A percentile compares a stretch with the other conserved stretches of the same genome.
Evolutionary conservation across 2,888 invertebrate genomes (phyloP).

Genomic region (Malthinus seriepunctatus): DNA sequence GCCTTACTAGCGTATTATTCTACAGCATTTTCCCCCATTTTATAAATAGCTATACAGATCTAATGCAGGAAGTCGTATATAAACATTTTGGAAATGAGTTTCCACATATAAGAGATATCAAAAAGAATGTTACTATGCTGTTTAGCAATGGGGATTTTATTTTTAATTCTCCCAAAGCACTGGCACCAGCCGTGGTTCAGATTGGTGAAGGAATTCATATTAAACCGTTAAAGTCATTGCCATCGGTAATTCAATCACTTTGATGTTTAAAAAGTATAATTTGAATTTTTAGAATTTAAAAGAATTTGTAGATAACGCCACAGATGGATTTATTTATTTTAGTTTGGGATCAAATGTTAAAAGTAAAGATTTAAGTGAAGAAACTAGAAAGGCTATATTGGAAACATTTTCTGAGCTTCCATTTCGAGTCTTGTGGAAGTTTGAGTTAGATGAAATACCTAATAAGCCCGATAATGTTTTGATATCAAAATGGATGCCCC

Average conservation of each 20-base stretch:
- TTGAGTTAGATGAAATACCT: slow-evolving; percentile 37
- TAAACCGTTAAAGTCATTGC: slow-evolving; percentile 18
- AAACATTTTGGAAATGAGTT: slow-evolving; percentile 6
- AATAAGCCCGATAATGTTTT: slow-evolving; percentile 39
- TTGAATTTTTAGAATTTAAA: slow-evolving; percentile 38
- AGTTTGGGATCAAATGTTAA: slow-evolving; percentile 46
- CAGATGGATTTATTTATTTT: slow-evolving; percentile 43
- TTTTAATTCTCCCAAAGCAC: slow-evolving; percentile 25
- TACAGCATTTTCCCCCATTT: not conserved
- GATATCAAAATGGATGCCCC: slow-evolving; percentile 9
- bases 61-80: not conserved
- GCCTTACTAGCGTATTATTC: not conserved
- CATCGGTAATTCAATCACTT: slow-evolving; percentile 18
- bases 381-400: slow-evolving; percentile 36
- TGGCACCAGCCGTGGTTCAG: slow-evolving; percentile 27
- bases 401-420: slow-evolving; percentile 41
- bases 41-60: not conserved
- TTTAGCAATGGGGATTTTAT: slow-evolving; percentile 30
- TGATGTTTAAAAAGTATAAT: no score
- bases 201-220: slow-evolving; percentile 28
- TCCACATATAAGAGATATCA: not conserved
- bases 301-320: slow-evolving; percentile 38
- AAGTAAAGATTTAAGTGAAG: slow-evolving; percentile 35
- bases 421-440: slow-evolving; percentile 46
- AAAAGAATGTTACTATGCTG: slow-evolving; percentile 17